These are phyloP conservation scores for Eulemur albifrons DNA, from an alignment of 2,797 vertebrate species.

Conservation along the genomic window DNA sequence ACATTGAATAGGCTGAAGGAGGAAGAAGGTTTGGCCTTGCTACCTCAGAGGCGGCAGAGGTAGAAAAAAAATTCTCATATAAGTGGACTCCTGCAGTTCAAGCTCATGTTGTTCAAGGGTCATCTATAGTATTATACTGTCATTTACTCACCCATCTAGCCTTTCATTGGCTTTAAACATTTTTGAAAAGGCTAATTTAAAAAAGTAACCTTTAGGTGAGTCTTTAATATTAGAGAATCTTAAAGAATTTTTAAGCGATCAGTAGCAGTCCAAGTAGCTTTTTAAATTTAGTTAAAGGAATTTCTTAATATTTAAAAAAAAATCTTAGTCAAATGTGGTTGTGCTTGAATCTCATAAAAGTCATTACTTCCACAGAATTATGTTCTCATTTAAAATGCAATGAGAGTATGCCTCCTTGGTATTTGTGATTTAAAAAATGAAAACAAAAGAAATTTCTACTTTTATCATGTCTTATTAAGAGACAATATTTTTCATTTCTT, in stretches of 20 bases:
- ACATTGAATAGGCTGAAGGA: not conserved
- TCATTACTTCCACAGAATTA: not conserved
- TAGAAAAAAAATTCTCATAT: not conserved
- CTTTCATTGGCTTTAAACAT: not conserved
- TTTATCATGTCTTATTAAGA: not conserved
- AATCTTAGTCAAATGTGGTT: not conserved
- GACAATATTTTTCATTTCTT: not conserved
- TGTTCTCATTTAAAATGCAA: not conserved
- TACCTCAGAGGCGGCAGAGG: not conserved
- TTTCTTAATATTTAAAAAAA: not conserved
- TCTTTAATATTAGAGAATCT: not conserved
- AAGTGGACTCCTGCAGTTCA: not conserved
- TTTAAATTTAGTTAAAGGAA: not conserved
- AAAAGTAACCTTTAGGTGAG: fast-evolving
- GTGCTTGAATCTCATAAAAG: not conserved
- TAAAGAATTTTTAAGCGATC: not conserved
- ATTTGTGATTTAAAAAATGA: not conserved
- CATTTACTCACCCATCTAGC: not conserved
- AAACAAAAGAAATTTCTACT: not conserved
- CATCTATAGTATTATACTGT: not conserved
- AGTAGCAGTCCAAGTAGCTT: not conserved
- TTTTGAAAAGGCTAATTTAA: not conserved
- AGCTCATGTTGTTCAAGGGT: not conserved
- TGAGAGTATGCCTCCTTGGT: not conserved
- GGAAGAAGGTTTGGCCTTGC: not conserved